Evolutionary conservation across 1,140 invertebrate species (phyloP).

Genomic region (Xylocopa sonorina): DNA sequence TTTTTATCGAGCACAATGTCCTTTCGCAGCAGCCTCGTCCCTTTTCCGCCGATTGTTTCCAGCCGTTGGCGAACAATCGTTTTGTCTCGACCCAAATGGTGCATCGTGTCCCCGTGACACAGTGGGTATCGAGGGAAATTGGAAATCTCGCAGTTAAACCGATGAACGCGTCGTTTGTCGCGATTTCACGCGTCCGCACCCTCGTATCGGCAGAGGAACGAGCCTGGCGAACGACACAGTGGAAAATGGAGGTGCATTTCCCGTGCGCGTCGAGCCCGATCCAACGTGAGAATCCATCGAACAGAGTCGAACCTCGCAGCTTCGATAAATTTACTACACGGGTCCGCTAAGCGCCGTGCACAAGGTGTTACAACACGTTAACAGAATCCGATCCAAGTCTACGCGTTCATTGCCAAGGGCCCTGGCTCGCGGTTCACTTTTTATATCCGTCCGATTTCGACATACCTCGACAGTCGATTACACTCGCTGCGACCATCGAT

Average conservation of each 20-base stretch:
- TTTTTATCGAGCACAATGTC: background rate
- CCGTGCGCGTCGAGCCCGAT: too few relatives aligned
- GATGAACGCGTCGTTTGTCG: background rate
- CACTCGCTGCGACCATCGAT: too few relatives aligned
- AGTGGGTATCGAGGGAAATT: background rate
- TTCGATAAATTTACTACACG: slow-evolving; percentile 10
- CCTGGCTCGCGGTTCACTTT: background rate
- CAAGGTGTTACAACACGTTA: slow-evolving; percentile 25
- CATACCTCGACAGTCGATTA: too few relatives aligned
- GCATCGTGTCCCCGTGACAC: background rate
- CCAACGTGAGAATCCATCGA: too few relatives aligned
- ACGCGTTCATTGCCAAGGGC: background rate
- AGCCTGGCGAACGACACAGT: too few relatives aligned
- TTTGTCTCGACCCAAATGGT: too few relatives aligned
- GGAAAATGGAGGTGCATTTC: too few relatives aligned
- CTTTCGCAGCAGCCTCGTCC: too few relatives aligned
- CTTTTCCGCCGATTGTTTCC: background rate
- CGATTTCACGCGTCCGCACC: background rate
- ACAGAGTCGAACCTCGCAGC: slow-evolving; percentile 14
- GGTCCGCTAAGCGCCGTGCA: background rate
- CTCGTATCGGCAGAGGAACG: too few relatives aligned
- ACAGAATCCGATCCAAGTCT: slow-evolving; percentile 17
- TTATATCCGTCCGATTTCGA: background rate
- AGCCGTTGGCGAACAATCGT: background rate
- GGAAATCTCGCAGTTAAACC: background rate